A percentile compares a stretch with the other conserved stretches of the same genome.
These are phyloP conservation scores for Myotis daubentonii DNA, from an alignment of 2,797 vertebrate genomes.

Conservation along the genomic window DNA sequence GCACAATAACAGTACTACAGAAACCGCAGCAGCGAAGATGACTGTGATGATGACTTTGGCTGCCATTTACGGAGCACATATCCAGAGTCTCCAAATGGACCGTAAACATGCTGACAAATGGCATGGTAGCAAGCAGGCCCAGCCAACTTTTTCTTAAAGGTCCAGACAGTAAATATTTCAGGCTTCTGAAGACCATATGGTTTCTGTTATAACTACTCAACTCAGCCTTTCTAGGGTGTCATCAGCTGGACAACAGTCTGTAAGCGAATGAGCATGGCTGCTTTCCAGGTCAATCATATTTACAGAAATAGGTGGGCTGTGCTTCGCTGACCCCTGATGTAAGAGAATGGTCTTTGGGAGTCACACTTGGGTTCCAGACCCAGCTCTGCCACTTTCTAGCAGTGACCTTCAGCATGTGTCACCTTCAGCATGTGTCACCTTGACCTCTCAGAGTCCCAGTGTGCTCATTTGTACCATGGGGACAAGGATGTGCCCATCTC, in stretches of 20 bases:
- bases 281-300: not conserved
- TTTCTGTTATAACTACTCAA: not conserved
- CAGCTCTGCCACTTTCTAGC: not conserved
- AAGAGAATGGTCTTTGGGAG: not conserved
- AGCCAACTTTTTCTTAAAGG: not conserved
- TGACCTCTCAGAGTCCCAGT: not conserved
- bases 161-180: not conserved
- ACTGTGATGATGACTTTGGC: not conserved
- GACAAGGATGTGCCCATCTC: rapidly evolving
- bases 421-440: not conserved
- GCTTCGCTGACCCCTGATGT: rapidly evolving
- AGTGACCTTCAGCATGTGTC: not conserved
- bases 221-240: not conserved
- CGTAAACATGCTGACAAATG: not conserved
- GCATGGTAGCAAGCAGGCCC: too few relatives aligned
- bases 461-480: not conserved
- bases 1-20: too few relatives aligned
- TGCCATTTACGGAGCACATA: not conserved
- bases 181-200: not conserved
- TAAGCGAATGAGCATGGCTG: rapidly evolving
- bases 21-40: not conserved
- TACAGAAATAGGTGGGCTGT: not conserved
- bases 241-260: not conserved
- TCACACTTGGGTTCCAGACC: not conserved
- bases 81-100: not conserved